These are phyloP conservation scores for Cynopterus brachyotis DNA, from an alignment of 2,113 vertebrate species.

Conservation along the genomic window DNA sequence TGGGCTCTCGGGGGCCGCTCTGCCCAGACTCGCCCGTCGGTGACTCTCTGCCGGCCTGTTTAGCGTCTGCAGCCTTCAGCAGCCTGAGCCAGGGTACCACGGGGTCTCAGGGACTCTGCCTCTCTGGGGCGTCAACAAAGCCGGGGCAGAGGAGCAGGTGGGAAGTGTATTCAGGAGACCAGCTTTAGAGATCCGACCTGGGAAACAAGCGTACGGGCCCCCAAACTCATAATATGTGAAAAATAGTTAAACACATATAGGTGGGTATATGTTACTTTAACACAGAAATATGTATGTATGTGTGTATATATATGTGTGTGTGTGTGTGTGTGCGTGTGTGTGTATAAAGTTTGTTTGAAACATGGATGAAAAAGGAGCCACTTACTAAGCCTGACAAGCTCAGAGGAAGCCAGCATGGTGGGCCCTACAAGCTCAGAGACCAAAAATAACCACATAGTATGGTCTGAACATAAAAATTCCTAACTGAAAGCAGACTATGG, in stretches of 20 bases:
- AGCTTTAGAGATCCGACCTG: background rate
- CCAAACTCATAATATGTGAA: background rate
- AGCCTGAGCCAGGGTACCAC: background rate
- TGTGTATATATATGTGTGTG: no score
- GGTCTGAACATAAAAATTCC: no score
- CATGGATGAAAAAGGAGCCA: no score
- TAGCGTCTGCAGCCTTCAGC: background rate
- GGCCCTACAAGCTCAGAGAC: no score
- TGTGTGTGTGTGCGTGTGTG: no score
- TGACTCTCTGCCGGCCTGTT: background rate
- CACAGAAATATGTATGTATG: background rate
- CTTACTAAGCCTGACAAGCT: no score
- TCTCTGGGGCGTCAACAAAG: background rate
- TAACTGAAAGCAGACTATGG: no score
- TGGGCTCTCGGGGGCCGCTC: no score
- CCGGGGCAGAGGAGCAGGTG: no score
- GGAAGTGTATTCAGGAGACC: accelerated
- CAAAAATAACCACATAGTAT: no score
- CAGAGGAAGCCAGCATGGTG: no score
- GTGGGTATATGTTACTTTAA: background rate
- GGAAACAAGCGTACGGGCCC: background rate
- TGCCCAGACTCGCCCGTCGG: background rate
- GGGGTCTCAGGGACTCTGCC: background rate
- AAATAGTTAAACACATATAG: background rate
- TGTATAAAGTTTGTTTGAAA: no score